Evolutionary conservation across 2,113 vertebrate genomes (phyloP).

Genomic region (Edolisoma coerulescens): DNA sequence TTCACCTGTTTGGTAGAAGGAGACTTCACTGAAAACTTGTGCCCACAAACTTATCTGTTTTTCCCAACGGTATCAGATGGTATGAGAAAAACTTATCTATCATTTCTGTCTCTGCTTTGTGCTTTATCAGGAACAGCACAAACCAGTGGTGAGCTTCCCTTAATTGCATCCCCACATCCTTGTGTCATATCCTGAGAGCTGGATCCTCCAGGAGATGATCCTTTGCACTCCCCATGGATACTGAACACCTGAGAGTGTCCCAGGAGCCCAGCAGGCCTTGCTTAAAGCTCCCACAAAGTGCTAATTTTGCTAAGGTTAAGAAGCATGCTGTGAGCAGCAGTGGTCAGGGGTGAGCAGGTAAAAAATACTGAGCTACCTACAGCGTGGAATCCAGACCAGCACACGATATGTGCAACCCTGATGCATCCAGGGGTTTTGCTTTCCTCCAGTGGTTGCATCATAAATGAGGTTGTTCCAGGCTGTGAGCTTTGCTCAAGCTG

Average conservation of each 20-base stretch:
- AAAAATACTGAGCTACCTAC: neutral
- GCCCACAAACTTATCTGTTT: neutral
- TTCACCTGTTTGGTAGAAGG: neutral
- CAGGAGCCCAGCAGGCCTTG: neutral
- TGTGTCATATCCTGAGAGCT: neutral
- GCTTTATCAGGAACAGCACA: neutral
- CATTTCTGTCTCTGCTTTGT: neutral
- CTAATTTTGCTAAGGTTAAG: neutral
- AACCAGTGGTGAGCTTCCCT: neutral
- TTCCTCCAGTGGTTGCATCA: neutral
- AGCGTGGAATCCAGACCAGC: neutral
- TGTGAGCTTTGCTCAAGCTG: neutral
- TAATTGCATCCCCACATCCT: neutral
- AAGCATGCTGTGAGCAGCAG: neutral
- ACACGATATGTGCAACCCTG: neutral
- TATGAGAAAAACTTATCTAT: neutral
- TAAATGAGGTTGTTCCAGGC: neutral
- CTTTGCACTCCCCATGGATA: neutral
- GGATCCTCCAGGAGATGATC: neutral
- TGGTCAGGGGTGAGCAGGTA: neutral
- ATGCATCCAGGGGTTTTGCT: neutral
- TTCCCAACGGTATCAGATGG: neutral
- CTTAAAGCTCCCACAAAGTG: neutral
- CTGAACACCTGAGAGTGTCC: neutral
- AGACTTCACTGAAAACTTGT: neutral